Base-by-base conservation (phyloP, 2,888 invertebrate genomes). In the Lycocerus yunnanus region DNA sequence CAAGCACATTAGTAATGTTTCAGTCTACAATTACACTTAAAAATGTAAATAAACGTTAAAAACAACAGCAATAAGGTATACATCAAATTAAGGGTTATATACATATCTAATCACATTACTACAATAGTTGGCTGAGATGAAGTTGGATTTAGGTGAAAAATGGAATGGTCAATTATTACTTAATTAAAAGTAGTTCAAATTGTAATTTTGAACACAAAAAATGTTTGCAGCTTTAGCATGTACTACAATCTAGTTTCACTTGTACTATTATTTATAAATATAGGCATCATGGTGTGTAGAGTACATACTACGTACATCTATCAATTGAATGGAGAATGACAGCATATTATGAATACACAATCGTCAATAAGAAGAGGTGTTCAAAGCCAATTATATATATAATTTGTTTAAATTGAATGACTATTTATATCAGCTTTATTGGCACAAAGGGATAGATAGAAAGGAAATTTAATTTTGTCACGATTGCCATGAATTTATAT, bases 1-100 rank as follows among this genome's bases (percentile, higher is more conserved):
- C 84, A 86, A 81, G 85, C 84, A 85, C 84, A 83, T 87, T 87
- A 87, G 86, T 87, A 82, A 83, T 80, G 80, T 80, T 77, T 78
- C 63, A 79, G 73, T 75, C 70, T 68, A 73, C 70, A 75, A 68
- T 69, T 65, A 69, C 63, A 43, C 61, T 75, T 43, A 43, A 71
- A 75, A 76, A 71, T 76, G 77, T 78, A 77, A 69, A 72, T 78
- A 77, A 79, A 78, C 71, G 65, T 66, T 78, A 63, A 69, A 79
- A 69, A 75, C 61, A 27, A 63, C 61, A 43, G n/a, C 43, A 43
- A 43, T 43, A 18, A 71, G 73, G 69, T 73, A 72, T 71, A 70
- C 66, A 73, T 60, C 43, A 68, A 68, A 43, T 59, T 21, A 65
- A 58, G 59, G 71, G 58, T 61, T 43, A 67, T 14, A 60, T 15